A percentile compares a stretch with the other conserved stretches of the same genome.
phyloP scores from a whole-genome alignment of 2,113 vertebrate genomes.

The Alectura lathami region DNA sequence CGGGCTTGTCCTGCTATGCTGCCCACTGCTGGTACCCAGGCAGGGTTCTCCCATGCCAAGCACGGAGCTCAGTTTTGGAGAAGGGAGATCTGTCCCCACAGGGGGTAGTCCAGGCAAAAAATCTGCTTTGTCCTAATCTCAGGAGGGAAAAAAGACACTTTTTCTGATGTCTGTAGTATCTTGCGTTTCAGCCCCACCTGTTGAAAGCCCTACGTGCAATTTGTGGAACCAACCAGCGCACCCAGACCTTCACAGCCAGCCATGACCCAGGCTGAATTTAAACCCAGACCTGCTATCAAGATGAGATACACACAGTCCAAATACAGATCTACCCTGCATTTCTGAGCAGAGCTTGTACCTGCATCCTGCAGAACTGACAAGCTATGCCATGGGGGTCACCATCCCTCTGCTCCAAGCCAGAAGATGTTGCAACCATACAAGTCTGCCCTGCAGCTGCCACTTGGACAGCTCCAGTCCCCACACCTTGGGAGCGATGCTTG shows the following conservation, averaged over 20 bases:
- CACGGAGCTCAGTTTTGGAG: background rate
- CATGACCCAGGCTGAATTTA: background rate
- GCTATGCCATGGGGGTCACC: background rate
- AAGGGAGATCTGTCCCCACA: background rate
- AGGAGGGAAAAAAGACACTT: background rate
- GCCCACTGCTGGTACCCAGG: background rate
- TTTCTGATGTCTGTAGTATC: background rate
- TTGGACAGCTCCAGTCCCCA: background rate
- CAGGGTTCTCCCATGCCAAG: background rate
- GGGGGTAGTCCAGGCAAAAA: background rate
- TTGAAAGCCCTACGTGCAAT: background rate
- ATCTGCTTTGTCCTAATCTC: background rate
- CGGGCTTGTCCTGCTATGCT: background rate
- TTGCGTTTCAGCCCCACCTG: background rate
- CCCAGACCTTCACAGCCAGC: background rate
- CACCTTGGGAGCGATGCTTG: background rate
- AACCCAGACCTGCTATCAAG: background rate
- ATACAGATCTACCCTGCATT: background rate
- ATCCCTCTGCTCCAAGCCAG: background rate
- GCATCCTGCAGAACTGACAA: background rate
- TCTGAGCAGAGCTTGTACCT: background rate
- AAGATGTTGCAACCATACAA: rapidly evolving
- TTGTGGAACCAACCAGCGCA: background rate
- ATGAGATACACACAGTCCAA: background rate
- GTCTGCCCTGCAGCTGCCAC: background rate